Evolutionary conservation across 2,888 invertebrate genomes (phyloP).

Genomic region (Parnassius glacialis): DNA sequence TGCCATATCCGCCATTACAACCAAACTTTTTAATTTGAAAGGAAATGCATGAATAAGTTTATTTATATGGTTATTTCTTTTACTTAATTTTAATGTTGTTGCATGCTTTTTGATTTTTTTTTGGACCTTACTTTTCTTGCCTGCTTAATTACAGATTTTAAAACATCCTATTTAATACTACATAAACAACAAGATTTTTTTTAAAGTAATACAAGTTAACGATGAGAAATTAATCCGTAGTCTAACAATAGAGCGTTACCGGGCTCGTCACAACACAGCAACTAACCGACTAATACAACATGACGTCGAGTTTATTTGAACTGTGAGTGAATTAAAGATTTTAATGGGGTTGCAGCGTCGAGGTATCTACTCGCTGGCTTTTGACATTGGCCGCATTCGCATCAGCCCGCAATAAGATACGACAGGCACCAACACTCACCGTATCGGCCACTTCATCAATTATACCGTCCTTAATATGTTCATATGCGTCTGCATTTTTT

Average conservation of each 20-base stretch:
- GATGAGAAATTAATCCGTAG: constrained; percentile 23
- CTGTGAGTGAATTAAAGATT: constrained; percentile 69
- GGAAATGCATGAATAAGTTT: constrained; percentile 21
- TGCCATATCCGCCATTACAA: constrained; percentile 32
- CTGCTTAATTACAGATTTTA: constrained; percentile 3
- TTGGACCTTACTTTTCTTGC: constrained; percentile 15
- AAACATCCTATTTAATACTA: constrained; percentile 3
- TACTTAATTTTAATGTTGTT: constrained; percentile 14
- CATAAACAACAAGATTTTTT: too few species aligned
- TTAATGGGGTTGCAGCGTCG: constrained; percentile 81
- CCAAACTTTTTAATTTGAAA: constrained; percentile 7
- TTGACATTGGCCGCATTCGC: constrained; percentile 76
- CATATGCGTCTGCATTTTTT: constrained; percentile 34
- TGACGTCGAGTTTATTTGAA: constrained; percentile 33
- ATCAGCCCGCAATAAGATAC: constrained; percentile 74
- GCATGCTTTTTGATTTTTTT: constrained; percentile 21
- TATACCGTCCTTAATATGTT: constrained; percentile 66
- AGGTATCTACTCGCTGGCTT: constrained; percentile 81
- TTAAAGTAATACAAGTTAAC: too few species aligned
- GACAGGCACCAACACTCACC: constrained; percentile 67
- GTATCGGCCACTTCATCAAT: constrained; percentile 71
- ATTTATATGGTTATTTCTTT: constrained; percentile 4
- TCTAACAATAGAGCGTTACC: constrained; percentile 31
- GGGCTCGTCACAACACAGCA: constrained; percentile 50
- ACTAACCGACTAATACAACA: constrained; percentile 67